Evolutionary conservation across 2,113 vertebrate genomes (phyloP).

Genomic region (Brachyistius frenatus): DNA sequence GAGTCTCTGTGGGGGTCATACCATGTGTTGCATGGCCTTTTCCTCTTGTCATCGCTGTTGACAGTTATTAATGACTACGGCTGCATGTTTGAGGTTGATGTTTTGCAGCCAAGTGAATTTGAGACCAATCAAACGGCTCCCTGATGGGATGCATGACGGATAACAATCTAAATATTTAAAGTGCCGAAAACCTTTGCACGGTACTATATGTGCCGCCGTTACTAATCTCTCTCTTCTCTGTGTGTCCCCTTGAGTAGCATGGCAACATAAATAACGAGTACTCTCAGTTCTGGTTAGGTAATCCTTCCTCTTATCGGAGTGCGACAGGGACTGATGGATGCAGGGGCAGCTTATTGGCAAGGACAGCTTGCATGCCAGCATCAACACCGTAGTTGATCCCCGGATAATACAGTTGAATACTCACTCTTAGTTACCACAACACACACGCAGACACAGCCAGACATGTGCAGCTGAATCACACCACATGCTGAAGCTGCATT

Average conservation of each 20-base stretch:
- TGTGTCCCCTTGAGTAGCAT: constrained; percentile 43
- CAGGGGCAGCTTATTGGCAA: constrained; percentile 58
- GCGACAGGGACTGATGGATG: constrained; percentile 43
- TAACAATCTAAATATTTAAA: no score
- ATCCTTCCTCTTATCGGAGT: constrained; percentile 56
- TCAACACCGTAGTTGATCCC: constrained; percentile 68
- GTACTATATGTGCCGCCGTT: no score
- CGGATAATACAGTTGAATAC: constrained; percentile 64
- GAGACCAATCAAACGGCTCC: no score
- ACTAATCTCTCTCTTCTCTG: neutral
- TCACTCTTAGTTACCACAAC: constrained; percentile 45
- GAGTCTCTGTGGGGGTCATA: neutral
- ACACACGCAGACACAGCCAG: constrained; percentile 21
- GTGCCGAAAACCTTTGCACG: no score
- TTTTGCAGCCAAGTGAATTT: no score
- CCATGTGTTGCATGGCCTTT: neutral
- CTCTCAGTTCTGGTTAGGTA: constrained; percentile 49
- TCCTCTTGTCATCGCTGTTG: no score
- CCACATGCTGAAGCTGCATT: constrained; percentile 61
- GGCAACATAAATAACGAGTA: constrained; percentile 60
- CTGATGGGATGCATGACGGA: no score
- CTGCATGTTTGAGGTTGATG: no score
- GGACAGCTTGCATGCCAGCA: constrained; percentile 61
- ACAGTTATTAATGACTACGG: no score
- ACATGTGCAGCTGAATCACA: constrained; percentile 31